These are phyloP conservation scores for Hypselothyrea guttata DNA, from an alignment of 2,888 invertebrate genomes.

Conservation along the genomic window DNA sequence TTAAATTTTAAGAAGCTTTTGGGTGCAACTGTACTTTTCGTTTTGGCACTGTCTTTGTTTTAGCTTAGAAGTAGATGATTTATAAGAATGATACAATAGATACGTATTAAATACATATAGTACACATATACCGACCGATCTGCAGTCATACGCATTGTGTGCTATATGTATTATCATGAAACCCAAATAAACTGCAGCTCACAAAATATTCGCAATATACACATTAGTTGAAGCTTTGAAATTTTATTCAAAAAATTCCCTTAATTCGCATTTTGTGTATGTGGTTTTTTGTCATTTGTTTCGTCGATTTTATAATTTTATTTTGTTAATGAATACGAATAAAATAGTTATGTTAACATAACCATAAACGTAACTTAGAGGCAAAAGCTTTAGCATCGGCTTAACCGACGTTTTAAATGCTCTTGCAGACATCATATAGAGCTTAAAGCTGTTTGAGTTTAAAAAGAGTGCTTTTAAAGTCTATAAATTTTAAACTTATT, in stretches of 20 bases:
- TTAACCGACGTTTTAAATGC: neutral
- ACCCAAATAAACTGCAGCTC: slow-evolving; percentile 72
- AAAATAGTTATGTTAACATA: no score
- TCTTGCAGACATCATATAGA: neutral
- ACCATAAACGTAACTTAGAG: no score
- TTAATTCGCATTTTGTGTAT: neutral
- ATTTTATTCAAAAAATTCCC: neutral
- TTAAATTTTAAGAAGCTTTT: slow-evolving; percentile 43
- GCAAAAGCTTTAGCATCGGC: neutral
- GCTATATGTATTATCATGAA: slow-evolving; percentile 39
- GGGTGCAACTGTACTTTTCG: slow-evolving; percentile 32
- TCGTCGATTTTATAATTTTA: no score
- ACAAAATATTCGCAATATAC: slow-evolving; percentile 36
- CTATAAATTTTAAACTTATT: no score
- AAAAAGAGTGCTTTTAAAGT: neutral
- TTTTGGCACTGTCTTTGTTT: slow-evolving; percentile 44
- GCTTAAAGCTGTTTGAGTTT: neutral
- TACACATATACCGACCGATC: neutral
- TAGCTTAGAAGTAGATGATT: slow-evolving; percentile 49
- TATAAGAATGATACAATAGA: slow-evolving; percentile 48
- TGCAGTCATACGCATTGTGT: slow-evolving; percentile 4
- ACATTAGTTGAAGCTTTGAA: neutral
- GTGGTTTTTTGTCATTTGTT: no score
- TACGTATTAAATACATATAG: slow-evolving; percentile 21
- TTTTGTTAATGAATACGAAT: no score